Evolutionary conservation across 2,113 vertebrate genomes (phyloP).

Genomic region (Corythornis vintsioides): DNA sequence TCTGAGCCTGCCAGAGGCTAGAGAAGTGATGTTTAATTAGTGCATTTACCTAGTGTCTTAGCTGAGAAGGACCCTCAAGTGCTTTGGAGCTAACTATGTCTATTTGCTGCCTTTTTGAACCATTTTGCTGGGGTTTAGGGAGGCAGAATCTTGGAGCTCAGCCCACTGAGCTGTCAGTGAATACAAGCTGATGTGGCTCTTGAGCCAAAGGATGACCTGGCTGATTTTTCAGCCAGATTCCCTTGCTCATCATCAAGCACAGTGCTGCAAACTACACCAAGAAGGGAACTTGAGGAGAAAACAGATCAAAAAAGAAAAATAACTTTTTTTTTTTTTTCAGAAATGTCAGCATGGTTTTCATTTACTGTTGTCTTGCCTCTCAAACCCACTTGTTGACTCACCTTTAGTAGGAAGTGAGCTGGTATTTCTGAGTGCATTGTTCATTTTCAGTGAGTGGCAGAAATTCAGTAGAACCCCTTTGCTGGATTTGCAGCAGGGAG

Average conservation of each 20-base stretch:
- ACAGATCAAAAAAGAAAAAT: neutral
- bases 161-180: neutral
- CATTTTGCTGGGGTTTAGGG: neutral
- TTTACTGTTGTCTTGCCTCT: neutral
- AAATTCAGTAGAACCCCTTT: neutral
- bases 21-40: neutral
- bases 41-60: neutral
- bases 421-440: neutral
- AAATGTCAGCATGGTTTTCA: neutral
- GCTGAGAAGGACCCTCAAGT: neutral
- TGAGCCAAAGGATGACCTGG: neutral
- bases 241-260: neutral
- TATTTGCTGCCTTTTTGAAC: neutral
- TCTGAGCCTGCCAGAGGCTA: neutral
- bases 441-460: neutral
- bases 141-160: neutral
- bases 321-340: neutral
- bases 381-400: neutral
- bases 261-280: neutral
- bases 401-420: neutral
- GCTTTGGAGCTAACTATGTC: neutral
- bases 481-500: neutral
- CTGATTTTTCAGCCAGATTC: conserved; percentile 13
- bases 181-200: neutral
- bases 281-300: neutral